A percentile compares a stretch with the other conserved stretches of the same genome.
These are phyloP conservation scores for Ophion costatus DNA, from an alignment of 2,888 invertebrate genomes.

Conservation along the genomic window DNA sequence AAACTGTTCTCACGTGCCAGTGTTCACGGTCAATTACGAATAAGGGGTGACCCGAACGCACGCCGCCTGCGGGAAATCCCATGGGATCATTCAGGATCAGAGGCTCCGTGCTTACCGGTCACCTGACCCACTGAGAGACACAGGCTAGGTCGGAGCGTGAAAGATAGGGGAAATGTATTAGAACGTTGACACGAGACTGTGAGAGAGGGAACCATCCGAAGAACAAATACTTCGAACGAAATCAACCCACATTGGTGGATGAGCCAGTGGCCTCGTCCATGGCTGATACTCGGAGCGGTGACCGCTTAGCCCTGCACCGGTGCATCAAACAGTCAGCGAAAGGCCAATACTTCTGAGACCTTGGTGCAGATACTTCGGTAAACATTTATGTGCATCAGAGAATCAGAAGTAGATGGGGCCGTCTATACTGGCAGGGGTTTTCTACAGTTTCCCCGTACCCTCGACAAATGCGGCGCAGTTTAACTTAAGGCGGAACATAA, in stretches of 20 bases:
- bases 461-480: no score
- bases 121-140: constrained; percentile 65
- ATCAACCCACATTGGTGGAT: no score
- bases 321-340: no score
- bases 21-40: constrained; percentile 74
- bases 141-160: constrained; percentile 1
- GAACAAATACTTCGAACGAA: background rate
- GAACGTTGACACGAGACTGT: background rate
- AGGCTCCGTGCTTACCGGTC: constrained; percentile 63
- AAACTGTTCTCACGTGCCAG: constrained; percentile 69
- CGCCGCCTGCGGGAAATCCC: constrained; percentile 66
- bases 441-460: no score
- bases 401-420: no score
- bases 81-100: constrained; percentile 71
- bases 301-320: no score
- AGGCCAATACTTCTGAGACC: no score
- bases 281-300: no score
- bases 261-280: no score
- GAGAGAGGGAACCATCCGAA: background rate
- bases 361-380: no score
- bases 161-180: constrained; percentile 13
- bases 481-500: no score
- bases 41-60: constrained; percentile 67
- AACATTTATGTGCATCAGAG: background rate
- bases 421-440: no score